phyloP scores from a whole-genome alignment of 2,797 vertebrate species.

The Poeciliopsis turneri region DNA sequence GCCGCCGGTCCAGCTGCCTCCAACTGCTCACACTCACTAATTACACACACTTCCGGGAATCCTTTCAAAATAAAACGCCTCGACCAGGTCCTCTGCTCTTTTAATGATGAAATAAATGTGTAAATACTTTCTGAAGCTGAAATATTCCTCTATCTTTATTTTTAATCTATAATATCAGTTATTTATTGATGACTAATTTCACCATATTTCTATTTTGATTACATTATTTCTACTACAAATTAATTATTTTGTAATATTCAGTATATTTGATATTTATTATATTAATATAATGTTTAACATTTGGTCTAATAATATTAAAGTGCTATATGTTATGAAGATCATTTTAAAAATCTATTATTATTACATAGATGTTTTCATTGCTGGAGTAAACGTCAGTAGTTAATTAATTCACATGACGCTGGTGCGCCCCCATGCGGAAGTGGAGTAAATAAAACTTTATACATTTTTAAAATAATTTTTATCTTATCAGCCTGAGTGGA shows the following conservation, averaged over 20 bases:
- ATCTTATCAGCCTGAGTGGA: no score
- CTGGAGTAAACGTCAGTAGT: not conserved
- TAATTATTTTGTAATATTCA: not conserved
- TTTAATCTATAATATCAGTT: no score
- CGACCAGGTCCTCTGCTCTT: not conserved
- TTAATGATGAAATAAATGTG: not conserved
- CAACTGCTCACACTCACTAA: conserved; percentile 28
- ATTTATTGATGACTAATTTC: no score
- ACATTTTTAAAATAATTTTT: no score
- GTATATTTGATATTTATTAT: not conserved
- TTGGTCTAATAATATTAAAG: not conserved
- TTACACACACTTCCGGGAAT: conserved; percentile 40
- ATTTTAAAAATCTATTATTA: not conserved
- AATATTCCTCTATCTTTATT: not conserved
- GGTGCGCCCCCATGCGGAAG: no score
- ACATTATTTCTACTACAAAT: no score
- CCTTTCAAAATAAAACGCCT: conserved; percentile 43
- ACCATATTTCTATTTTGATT: no score
- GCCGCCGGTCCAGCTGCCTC: conserved; percentile 46
- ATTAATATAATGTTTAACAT: not conserved
- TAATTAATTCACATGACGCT: not conserved
- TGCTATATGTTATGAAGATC: not conserved
- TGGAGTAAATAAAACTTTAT: no score
- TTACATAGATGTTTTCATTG: not conserved
- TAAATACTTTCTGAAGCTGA: not conserved